Evolutionary conservation across 2,888 invertebrate genomes (phyloP), one percentile per base, ranked within the genome.

Genomic region (Leptodirus hochenwartii): DNA sequence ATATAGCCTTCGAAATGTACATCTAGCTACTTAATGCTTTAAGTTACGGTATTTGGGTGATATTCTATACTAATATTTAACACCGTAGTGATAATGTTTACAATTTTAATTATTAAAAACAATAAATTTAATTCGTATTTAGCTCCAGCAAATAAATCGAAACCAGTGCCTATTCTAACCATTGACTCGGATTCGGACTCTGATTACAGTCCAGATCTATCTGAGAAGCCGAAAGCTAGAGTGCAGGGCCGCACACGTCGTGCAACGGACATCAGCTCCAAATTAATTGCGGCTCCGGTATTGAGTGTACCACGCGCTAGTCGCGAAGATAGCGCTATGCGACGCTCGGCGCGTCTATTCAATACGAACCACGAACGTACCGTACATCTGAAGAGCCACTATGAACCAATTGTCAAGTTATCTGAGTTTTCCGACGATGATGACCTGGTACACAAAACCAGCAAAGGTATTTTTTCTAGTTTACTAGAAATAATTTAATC

Each of bases 381-480:
- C 9, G 45, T 51, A 3, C 51, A 50, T 37, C 37, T 50, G 15
- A 48, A 47, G 41, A 39, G 43, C 26, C 46, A 47, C 28, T 46
- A 49, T 14, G 32, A 14, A 8, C 37, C 39, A 3, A 36, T 44
- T 4, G 46, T 45, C 30, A 46, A 47, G 32, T 31, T 54, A 4
- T 47, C 50, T 2, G 54, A 55, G 37, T 54, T 54, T 38, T 54
- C 54, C 1, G 55, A 54, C 33, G 54, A 54, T 32, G 55, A 56
- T 34, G 53, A 52, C 6, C 27, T 34, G 22, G 15, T 17, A 12
- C 26, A 15, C 33, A 23, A 36, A 31, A 11, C 17, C 10, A 17
- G 26, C 4, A 10, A n/a, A 15, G 29, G 24, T 11, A 28, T 12
- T 25, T 17, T 4, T 12, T 14, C 6, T 14, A 26, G 9, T 26